Conservation (phyloP, 2,113 vertebrate genomes). For the Seriola rivoliana region DNA sequence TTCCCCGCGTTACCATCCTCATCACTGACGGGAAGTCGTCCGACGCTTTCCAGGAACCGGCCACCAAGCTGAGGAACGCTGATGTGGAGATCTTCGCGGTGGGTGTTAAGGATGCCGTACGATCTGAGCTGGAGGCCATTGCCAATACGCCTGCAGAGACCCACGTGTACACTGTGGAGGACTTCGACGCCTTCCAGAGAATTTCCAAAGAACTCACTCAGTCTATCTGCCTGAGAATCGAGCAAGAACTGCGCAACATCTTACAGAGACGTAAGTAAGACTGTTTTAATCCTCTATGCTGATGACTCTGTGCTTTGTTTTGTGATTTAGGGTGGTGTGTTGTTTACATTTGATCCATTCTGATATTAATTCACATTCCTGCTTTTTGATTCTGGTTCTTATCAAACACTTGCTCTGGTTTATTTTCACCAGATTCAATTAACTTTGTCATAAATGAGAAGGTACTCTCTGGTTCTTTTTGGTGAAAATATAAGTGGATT, state of each 20-base stretch:
- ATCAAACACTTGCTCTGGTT: neutral
- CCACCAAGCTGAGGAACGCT: conserved; percentile 88
- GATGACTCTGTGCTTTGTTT: conserved; percentile 23
- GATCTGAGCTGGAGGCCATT: conserved; percentile 95
- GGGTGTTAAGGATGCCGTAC: conserved; percentile 96
- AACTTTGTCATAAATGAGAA: neutral
- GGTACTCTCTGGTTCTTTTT: neutral
- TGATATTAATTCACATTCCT: too few relatives aligned
- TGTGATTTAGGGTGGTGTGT: neutral
- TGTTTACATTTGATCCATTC: neutral
- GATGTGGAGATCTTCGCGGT: conserved; percentile 98
- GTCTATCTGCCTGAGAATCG: conserved; percentile 96
- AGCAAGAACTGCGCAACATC: conserved; percentile 92
- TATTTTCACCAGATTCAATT: too few relatives aligned
- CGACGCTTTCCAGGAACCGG: conserved; percentile 94
- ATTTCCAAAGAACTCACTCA: conserved; percentile 97
- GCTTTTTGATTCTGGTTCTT: neutral
- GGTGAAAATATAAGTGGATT: neutral
- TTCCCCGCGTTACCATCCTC: conserved; percentile 95
- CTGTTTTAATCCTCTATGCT: conserved; percentile 4
- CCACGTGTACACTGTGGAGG: conserved; percentile 97
- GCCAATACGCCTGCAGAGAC: conserved; percentile 91
- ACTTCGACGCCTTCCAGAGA: conserved; percentile 98
- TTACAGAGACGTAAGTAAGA: conserved; percentile 89
- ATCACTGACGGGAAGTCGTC: conserved; percentile 99